Evolutionary conservation across 2,797 vertebrate species (phyloP).

Genomic region (Dermochelys coriacea): DNA sequence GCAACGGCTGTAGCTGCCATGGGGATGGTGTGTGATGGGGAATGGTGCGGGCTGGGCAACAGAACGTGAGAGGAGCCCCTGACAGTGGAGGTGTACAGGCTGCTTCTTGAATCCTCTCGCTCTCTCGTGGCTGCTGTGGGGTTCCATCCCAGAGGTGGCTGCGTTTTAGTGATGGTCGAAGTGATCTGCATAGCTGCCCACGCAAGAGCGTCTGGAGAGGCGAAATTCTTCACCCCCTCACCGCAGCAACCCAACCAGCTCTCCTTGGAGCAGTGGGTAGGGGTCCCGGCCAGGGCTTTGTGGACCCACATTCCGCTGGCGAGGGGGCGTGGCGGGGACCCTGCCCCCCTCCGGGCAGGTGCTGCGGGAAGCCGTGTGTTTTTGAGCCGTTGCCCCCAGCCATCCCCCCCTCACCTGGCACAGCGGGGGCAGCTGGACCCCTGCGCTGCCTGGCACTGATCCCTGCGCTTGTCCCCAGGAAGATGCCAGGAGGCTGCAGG

Average conservation of each 20-base stretch:
- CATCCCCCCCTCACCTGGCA: accelerated
- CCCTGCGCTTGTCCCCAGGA: constrained; percentile 41
- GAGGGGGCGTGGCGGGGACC: not conserved
- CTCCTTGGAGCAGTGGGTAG: not conserved
- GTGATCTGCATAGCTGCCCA: not conserved
- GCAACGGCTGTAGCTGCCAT: not conserved
- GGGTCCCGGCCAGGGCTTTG: not conserved
- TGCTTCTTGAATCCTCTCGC: not conserved
- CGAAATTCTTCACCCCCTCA: not conserved
- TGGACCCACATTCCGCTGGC: not conserved
- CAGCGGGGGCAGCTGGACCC: no score
- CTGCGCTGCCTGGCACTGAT: not conserved
- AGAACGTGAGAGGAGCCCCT: not conserved
- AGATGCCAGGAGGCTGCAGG: constrained; percentile 62
- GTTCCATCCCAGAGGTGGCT: not conserved
- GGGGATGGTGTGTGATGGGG: not conserved
- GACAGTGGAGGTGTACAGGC: not conserved
- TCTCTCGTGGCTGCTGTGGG: no score
- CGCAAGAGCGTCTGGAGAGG: not conserved
- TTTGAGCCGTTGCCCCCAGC: not conserved
- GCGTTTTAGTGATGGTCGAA: not conserved
- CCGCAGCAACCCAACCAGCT: not conserved
- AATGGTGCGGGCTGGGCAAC: not conserved
- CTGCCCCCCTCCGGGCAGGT: not conserved
- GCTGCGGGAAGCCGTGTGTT: not conserved